A percentile compares a stretch with the other conserved stretches of the same genome.
These are phyloP conservation scores for Poeciliopsis prolifica DNA, from an alignment of 2,113 vertebrate genomes.

Conservation along the genomic window DNA sequence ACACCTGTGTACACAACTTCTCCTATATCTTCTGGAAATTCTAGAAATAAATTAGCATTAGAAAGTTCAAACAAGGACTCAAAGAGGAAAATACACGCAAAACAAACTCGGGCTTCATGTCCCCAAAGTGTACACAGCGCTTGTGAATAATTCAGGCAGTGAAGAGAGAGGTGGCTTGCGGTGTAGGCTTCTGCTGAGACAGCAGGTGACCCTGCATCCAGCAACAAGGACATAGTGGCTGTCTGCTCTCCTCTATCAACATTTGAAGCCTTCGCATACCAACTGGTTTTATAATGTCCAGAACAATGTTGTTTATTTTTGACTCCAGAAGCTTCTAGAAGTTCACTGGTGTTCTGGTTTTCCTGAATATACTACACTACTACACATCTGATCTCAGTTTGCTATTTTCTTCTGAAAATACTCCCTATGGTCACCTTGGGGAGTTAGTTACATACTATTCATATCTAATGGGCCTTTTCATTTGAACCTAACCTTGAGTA, in stretches of 20 bases:
- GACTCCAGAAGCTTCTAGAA: too few relatives aligned
- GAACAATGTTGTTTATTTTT: not conserved
- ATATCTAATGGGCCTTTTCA: not conserved
- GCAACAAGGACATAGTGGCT: slow-evolving; percentile 61
- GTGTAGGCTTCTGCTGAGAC: slow-evolving; percentile 69
- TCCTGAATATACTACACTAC: too few relatives aligned
- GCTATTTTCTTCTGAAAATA: too few relatives aligned
- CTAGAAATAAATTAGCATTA: slow-evolving; percentile 20
- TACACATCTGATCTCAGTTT: too few relatives aligned
- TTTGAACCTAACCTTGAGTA: not conserved
- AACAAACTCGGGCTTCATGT: slow-evolving; percentile 43
- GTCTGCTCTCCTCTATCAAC: not conserved
- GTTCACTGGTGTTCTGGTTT: too few relatives aligned
- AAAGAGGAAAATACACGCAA: slow-evolving; percentile 38
- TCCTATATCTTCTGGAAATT: slow-evolving; percentile 3
- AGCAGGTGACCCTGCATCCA: slow-evolving; percentile 73
- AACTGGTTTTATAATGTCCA: not conserved
- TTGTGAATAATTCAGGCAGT: slow-evolving; percentile 79
- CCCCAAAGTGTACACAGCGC: slow-evolving; percentile 48
- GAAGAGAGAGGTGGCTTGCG: slow-evolving; percentile 54
- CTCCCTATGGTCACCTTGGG: too few relatives aligned
- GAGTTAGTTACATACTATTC: not conserved
- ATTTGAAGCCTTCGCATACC: not conserved
- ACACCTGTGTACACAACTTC: not conserved
- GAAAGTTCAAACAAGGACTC: slow-evolving; percentile 24